phyloP scores from a whole-genome alignment of 2,113 vertebrate genomes.

The Solea senegalensis region DNA sequence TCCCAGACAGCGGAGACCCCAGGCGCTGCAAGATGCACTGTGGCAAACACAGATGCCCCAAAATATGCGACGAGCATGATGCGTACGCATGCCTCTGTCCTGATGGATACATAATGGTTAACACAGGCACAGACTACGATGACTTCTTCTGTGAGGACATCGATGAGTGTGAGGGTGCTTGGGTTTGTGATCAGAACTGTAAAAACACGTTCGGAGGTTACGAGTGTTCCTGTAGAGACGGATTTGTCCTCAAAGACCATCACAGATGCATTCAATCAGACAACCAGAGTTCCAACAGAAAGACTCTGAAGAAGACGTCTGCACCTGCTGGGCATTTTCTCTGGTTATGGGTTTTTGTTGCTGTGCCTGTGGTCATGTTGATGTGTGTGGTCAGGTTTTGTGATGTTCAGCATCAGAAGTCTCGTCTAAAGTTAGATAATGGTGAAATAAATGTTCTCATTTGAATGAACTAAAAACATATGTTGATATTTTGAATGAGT shows the following conservation, averaged over 20 bases:
- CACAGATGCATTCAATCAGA: slow-evolving; percentile 46
- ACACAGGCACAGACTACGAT: fast-evolving
- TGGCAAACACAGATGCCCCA: slow-evolving; percentile 32
- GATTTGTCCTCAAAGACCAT: slow-evolving; percentile 18
- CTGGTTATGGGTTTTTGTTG: slow-evolving; percentile 55
- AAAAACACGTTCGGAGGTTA: slow-evolving; percentile 60
- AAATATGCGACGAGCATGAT: not conserved
- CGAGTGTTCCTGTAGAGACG: slow-evolving; percentile 39
- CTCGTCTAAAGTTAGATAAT: too few species aligned
- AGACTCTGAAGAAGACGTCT: not conserved
- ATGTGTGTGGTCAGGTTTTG: slow-evolving; percentile 41
- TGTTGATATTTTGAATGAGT: too few species aligned
- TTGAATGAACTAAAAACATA: too few species aligned
- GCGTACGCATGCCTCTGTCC: slow-evolving; percentile 18
- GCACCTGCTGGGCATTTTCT: not conserved
- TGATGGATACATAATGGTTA: slow-evolving; percentile 11
- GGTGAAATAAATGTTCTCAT: too few species aligned
- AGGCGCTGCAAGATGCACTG: slow-evolving; percentile 47
- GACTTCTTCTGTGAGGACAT: slow-evolving; percentile 47
- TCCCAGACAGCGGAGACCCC: slow-evolving; percentile 34
- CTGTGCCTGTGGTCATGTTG: slow-evolving; percentile 6
- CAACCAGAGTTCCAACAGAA: too few species aligned
- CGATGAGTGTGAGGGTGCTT: slow-evolving; percentile 5
- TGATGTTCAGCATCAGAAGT: slow-evolving; percentile 42
- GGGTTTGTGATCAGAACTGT: slow-evolving; percentile 42